Evolutionary conservation across 1,140 invertebrate species (phyloP).

Genomic region (Aphelinus certus): DNA sequence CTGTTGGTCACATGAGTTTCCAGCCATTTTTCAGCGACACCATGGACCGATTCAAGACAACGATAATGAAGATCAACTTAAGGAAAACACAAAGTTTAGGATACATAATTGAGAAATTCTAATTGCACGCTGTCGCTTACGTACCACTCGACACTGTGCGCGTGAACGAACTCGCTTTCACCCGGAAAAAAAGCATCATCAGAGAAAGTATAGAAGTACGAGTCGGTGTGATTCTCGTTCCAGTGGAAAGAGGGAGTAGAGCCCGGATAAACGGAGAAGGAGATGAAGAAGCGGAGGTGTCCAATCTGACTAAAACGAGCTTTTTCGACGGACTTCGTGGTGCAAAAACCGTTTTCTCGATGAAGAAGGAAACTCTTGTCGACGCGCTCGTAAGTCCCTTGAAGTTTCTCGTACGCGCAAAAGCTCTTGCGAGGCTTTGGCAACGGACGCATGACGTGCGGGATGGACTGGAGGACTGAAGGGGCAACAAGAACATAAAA

Average conservation of each 20-base stretch:
- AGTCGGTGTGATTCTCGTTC: constrained; percentile 4
- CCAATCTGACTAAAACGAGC: constrained; percentile 49
- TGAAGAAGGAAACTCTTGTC: too few species aligned
- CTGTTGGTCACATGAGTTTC: not conserved
- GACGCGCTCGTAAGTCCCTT: too few species aligned
- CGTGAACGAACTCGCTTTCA: not conserved
- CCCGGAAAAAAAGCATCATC: not conserved
- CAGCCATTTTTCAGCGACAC: not conserved
- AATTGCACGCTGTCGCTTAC: not conserved
- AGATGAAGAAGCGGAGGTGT: constrained; percentile 38
- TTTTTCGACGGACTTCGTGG: constrained; percentile 24
- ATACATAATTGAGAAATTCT: constrained; percentile 19
- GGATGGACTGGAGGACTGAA: too few species aligned
- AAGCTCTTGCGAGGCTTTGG: too few species aligned
- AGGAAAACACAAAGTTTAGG: not conserved
- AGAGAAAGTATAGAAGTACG: too few species aligned
- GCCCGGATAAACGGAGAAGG: constrained; percentile 27
- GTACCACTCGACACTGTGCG: not conserved
- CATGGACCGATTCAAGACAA: not conserved
- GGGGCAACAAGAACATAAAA: too few species aligned
- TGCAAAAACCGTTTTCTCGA: too few species aligned
- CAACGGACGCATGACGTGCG: too few species aligned
- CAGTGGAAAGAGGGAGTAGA: not conserved
- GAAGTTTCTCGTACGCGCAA: too few species aligned
- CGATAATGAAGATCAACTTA: not conserved